phyloP scores from a whole-genome alignment of 1,140 invertebrate genomes.

The Lerema accius region DNA sequence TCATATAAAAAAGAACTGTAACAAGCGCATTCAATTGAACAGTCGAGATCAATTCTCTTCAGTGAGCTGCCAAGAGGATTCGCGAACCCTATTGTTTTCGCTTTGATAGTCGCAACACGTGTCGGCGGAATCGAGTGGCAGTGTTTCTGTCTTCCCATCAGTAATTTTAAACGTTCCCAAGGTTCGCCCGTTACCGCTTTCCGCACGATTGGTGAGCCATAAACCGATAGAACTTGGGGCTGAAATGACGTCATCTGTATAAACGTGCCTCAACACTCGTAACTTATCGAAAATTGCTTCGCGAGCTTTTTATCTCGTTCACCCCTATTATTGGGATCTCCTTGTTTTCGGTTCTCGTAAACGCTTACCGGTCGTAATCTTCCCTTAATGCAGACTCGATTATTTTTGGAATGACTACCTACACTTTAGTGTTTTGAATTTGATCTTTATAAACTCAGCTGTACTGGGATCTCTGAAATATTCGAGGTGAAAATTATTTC shows the following conservation, averaged over 20 bases:
- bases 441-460: neutral
- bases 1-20: neutral
- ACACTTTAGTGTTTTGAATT: conserved; percentile 10
- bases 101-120: conserved; percentile 33
- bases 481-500: neutral
- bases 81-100: conserved; percentile 35
- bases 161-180: conserved; percentile 52
- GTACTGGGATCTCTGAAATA: neutral
- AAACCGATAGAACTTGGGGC: conserved; percentile 42
- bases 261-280: conserved; percentile 41
- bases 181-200: conserved; percentile 48
- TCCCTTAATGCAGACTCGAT: conserved; percentile 38
- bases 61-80: conserved; percentile 30
- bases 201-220: conserved; percentile 54
- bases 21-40: conserved; percentile 26
- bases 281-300: conserved; percentile 51
- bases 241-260: conserved; percentile 41
- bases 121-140: conserved; percentile 23
- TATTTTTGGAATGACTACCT: conserved; percentile 35
- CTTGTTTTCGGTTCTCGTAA: conserved; percentile 40
- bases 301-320: conserved; percentile 40
- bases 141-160: conserved; percentile 36
- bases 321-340: conserved; percentile 41
- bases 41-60: conserved; percentile 24
- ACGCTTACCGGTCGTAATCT: conserved; percentile 41